Evolutionary conservation across 2,113 vertebrate species (phyloP), one percentile per base, ranked within the genome.

Genomic region (Ornithorhynchus anatinus): DNA sequence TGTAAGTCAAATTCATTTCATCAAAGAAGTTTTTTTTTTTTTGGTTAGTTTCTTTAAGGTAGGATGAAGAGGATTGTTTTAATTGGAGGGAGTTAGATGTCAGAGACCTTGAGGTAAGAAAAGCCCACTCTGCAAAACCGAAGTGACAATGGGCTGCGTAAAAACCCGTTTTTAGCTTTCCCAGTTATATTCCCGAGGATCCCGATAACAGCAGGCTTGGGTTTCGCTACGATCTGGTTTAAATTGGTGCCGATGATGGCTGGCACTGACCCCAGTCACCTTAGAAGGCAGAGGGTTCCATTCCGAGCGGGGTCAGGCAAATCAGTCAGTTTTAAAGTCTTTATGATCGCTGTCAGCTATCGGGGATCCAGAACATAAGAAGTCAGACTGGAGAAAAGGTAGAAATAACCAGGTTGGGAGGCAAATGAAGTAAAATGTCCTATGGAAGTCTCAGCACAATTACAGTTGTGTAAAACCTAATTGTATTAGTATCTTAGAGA

Each of bases 221-320:
- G 39, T 25, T 69, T 17, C 19, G 65, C 7, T 58, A 73, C 38
- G 63, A 65, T n/a, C n/a, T n/a, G n/a, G n/a, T n/a, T n/a, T n/a
- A 45, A 60, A 76, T 53, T 70, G 31, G 42, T 72, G n/a, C n/a
- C 79, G 67, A 62, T 82, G 79, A 59, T 75, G 54, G 58, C 38
- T 43, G 37, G 22, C 31, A 39, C 1, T 29, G 71, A 12, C 44
- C 47, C 20, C 40, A 61, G 47, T 27, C 58, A 51, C 32, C 78
- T 84, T 82, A 63, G 59, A 66, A 67, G 40, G 50, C 71, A 60
- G 63, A 22, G 59, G 32, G 52, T 6, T 58, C 17, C 31, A 69
- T 69, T 69, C 69, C 70, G 59, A 25, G 12, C n/a, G n/a, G 48
- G 10, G 25, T 70, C 32, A 45, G 64, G 59, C 38, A 59, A 20